Evolutionary conservation across 2,113 vertebrate genomes (phyloP).

Genomic region (Gracilinanus agilis): DNA sequence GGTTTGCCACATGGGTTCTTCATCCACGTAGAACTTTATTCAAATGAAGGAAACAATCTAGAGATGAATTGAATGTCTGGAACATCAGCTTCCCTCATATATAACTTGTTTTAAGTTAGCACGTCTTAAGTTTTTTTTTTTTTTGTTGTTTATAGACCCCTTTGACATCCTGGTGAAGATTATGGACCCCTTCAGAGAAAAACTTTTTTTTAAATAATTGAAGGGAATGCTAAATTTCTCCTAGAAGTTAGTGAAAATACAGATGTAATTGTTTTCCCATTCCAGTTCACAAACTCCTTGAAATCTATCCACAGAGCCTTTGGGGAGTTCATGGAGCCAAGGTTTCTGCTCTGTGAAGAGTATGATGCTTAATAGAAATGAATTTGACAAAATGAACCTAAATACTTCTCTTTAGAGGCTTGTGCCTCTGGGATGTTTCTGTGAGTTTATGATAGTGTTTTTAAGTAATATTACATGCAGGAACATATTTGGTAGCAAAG

Average conservation of each 20-base stretch:
- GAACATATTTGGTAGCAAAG: background rate
- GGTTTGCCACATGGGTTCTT: background rate
- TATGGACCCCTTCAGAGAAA: background rate
- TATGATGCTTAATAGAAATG: background rate
- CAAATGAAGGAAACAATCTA: background rate
- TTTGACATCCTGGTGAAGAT: background rate
- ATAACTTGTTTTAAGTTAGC: background rate
- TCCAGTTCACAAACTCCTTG: background rate
- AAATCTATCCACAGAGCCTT: background rate
- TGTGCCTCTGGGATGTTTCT: no score
- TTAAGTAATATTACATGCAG: background rate
- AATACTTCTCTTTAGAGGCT: background rate
- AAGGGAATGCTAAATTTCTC: background rate
- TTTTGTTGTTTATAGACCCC: background rate
- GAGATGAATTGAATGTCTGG: background rate
- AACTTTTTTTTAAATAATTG: no score
- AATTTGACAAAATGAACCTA: background rate
- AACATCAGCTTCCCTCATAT: no score
- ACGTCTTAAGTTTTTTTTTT: background rate
- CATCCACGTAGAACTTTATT: background rate
- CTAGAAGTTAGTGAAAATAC: background rate
- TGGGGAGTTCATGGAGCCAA: background rate
- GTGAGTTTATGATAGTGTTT: background rate
- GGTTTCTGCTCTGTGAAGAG: background rate
- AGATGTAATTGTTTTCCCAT: background rate